Percentiles rank a stretch among this genome's conserved stretches.
Evolutionary conservation across 2,797 vertebrate species (phyloP).

Genomic region (Dryobates pubescens): DNA sequence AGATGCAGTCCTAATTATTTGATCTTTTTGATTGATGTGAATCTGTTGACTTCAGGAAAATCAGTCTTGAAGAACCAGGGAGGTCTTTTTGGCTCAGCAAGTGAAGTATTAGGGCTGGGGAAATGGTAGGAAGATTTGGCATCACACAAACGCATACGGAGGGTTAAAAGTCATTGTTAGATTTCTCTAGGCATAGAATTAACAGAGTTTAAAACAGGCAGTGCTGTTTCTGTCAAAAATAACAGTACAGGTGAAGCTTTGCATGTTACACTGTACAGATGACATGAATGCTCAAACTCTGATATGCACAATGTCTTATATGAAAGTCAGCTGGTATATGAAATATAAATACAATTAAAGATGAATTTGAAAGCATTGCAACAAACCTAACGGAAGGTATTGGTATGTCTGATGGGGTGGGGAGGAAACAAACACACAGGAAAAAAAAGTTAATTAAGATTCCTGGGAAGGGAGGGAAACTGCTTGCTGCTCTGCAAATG

Average conservation of each 20-base stretch:
- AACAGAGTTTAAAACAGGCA: not conserved
- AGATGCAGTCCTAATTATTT: not conserved
- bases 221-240: not conserved
- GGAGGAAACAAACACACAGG: not conserved
- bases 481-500: not conserved
- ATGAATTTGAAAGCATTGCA: not conserved
- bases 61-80: not conserved
- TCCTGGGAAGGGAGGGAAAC: conserved; percentile 55
- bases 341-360: not conserved
- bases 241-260: not conserved
- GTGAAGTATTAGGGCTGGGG: not conserved
- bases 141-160: not conserved
- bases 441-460: conserved; percentile 48
- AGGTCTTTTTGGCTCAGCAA: not conserved
- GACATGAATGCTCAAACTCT: not conserved
- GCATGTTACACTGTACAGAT: accelerated
- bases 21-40: not conserved
- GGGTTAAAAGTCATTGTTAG: not conserved
- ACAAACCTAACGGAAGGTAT: not conserved
- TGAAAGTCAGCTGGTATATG: not conserved
- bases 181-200: not conserved
- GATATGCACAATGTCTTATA: not conserved
- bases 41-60: not conserved
- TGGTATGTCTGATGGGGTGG: not conserved
- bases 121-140: not conserved